These are phyloP conservation scores for Cercopithecus mona DNA, from an alignment of 2,113 vertebrate genomes.

Conservation along the genomic window DNA sequence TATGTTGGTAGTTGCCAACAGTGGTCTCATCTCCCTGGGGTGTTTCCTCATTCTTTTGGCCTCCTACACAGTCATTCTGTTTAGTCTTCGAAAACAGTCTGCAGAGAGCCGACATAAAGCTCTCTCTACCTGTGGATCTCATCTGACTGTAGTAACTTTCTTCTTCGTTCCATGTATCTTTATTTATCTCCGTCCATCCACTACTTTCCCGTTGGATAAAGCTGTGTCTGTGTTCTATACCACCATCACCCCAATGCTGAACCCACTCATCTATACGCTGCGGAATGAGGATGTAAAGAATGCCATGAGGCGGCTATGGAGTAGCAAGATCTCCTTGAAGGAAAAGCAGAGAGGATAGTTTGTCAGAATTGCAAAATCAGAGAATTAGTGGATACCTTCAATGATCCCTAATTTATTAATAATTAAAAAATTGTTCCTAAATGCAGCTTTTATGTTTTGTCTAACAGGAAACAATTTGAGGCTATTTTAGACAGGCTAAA, in stretches of 20 bases:
- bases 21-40: slow-evolving; percentile 60
- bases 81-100: slow-evolving; percentile 40
- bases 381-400: background rate
- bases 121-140: slow-evolving; percentile 70
- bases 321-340: background rate
- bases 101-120: slow-evolving; percentile 51
- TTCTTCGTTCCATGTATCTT: slow-evolving; percentile 69
- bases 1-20: slow-evolving; percentile 55
- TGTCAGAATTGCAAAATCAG: background rate
- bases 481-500: background rate
- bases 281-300: slow-evolving; percentile 70
- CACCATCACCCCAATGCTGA: slow-evolving; percentile 68
- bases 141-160: slow-evolving; percentile 68
- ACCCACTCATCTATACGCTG: slow-evolving; percentile 74
- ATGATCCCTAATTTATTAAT: background rate
- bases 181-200: slow-evolving; percentile 66
- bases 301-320: slow-evolving; percentile 41
- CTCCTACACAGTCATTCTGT: slow-evolving; percentile 61
- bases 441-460: background rate
- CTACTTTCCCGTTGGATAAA: slow-evolving; percentile 66
- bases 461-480: background rate
- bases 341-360: slow-evolving; percentile 10
- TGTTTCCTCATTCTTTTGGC: slow-evolving; percentile 64
- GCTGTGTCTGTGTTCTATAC: slow-evolving; percentile 72
- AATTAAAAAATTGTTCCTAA: background rate